Conservation (phyloP, 2,113 vertebrate genomes). For the Plecturocebus donacophilus region DNA sequence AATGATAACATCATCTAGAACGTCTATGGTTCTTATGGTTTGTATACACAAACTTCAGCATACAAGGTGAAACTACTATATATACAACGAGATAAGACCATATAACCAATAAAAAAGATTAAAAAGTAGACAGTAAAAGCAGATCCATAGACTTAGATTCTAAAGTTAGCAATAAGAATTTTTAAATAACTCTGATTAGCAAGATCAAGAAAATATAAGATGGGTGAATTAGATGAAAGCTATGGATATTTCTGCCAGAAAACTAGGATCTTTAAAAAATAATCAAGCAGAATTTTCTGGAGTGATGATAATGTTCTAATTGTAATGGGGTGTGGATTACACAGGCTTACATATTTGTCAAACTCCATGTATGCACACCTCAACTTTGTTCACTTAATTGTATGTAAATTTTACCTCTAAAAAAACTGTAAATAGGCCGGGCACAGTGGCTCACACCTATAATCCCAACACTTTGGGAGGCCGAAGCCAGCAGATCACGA, state of each 20-base stretch:
- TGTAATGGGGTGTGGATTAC: not conserved
- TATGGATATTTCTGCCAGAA: constrained; percentile 9
- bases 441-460: no score
- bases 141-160: not conserved
- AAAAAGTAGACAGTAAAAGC: not conserved
- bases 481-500: no score
- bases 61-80: not conserved
- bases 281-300: constrained; percentile 28
- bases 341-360: not conserved
- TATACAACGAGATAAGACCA: not conserved
- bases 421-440: not conserved
- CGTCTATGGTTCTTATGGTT: not conserved
- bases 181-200: not conserved
- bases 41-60: not conserved
- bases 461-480: no score
- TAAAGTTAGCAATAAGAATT: not conserved
- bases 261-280: not conserved
- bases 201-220: not conserved
- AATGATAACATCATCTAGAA: not conserved
- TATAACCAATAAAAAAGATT: not conserved
- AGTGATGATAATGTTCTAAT: not conserved
- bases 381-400: not conserved
- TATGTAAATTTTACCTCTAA: not conserved
- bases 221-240: not conserved
- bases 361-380: not conserved